A percentile compares a stretch with the other conserved stretches of the same genome.
These are phyloP conservation scores for Cyphomyrus discorhynchus DNA, from an alignment of 2,113 vertebrate species.

Conservation along the genomic window DNA sequence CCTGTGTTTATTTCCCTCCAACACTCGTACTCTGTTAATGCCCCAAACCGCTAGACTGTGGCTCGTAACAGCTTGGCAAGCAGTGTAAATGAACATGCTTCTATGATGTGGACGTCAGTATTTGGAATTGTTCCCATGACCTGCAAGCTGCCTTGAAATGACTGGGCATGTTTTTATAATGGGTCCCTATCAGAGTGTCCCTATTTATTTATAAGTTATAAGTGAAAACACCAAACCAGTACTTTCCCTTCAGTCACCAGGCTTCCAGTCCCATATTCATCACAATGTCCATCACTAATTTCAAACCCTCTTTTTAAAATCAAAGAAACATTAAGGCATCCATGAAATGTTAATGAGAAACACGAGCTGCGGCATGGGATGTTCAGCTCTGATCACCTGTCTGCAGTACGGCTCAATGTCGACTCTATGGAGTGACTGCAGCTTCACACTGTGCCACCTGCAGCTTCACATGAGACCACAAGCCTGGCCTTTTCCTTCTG, in stretches of 20 bases:
- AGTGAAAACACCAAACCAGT: not conserved
- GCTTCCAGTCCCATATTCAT: not conserved
- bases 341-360: slow-evolving; percentile 38
- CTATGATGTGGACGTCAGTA: not conserved
- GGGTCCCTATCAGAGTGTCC: not conserved
- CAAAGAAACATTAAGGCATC: not conserved
- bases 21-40: not conserved
- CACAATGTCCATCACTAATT: not conserved
- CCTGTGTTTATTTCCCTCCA: not conserved
- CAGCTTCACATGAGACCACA: not conserved
- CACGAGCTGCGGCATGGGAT: slow-evolving; percentile 50
- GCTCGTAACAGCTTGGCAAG: not conserved
- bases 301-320: not conserved
- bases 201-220: not conserved
- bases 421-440: not conserved
- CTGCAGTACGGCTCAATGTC: slow-evolving; percentile 42
- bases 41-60: not conserved
- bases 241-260: not conserved
- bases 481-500: not conserved
- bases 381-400: slow-evolving; percentile 54
- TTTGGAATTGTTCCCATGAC: not conserved
- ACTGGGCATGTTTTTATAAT: not conserved
- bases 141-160: not conserved
- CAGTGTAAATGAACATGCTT: not conserved
- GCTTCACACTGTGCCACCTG: not conserved